These are phyloP conservation scores for Coptodon rendalli DNA, from an alignment of 2,113 vertebrate genomes.

Conservation along the genomic window DNA sequence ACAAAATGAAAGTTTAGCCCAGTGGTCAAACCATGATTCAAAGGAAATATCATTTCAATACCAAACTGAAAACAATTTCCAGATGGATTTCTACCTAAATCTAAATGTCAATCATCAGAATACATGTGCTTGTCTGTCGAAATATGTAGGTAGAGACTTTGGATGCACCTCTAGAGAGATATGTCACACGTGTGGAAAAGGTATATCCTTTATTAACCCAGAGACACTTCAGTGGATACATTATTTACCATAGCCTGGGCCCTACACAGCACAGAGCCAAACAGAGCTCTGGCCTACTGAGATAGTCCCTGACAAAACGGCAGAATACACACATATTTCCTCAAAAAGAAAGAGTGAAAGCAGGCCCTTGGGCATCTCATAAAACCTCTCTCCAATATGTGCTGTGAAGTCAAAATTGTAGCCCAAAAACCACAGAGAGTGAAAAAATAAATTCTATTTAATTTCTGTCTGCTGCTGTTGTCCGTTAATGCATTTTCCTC, in stretches of 20 bases:
- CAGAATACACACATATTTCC: constrained; percentile 23
- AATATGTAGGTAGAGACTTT: background rate
- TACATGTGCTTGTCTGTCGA: background rate
- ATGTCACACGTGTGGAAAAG: background rate
- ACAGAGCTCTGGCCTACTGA: constrained; percentile 21
- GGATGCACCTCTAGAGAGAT: background rate
- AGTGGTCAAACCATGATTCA: background rate
- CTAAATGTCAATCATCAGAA: background rate
- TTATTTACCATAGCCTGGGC: constrained; percentile 53
- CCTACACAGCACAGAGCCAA: background rate
- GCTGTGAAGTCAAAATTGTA: constrained; percentile 32
- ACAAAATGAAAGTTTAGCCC: background rate
- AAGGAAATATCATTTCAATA: background rate
- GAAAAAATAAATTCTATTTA: background rate
- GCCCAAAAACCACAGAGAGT: background rate
- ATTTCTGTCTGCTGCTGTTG: constrained; percentile 7
- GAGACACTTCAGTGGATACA: constrained; percentile 38
- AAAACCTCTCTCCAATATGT: constrained; percentile 20
- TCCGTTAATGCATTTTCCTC: constrained; percentile 7
- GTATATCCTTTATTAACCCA: constrained; percentile 41
- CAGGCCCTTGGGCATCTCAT: constrained; percentile 38
- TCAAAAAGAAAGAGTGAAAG: constrained; percentile 23
- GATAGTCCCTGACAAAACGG: constrained; percentile 21
- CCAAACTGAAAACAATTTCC: background rate
- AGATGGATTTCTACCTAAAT: background rate